Evolutionary conservation across 2,113 vertebrate genomes (phyloP), one percentile per base, ranked within the genome.

Genomic region (Microcebus tavaratra): DNA sequence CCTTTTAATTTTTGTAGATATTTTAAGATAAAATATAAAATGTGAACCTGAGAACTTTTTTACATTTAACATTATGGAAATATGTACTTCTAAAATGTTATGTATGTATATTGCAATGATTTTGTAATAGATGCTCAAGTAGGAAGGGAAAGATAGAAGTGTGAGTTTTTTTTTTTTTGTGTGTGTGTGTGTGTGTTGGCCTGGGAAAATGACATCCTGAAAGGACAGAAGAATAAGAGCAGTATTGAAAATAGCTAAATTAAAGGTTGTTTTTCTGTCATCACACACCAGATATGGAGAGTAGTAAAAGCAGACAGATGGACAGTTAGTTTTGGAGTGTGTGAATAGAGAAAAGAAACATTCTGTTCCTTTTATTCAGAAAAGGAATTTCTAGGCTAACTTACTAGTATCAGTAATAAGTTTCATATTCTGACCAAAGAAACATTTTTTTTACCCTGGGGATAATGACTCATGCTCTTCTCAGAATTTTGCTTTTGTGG

Each of bases 351-450:
- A 80, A 96, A 87, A 84, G 95, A 97, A 98, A 96, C 82, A 88
- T 98, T 98, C 94, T 98, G 94, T 94, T 96, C 68, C 86, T 97
- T 97, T 94, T 92, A 97, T 96, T 95, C 91, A 97, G 95, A 91
- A 95, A 92, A 78, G 95, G 95, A 94, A 76, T 45, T 97, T 97
- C 76, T 95, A 68, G 91, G 79, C 94, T 92, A 89, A 97, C 98
- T 98, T 95, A 89, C 96, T 98, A 93, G 92, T 98, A 93, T 96
- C 39, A 72, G 81, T 95, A 98, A 96, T 96, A 78, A 97, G 96
- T 76, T 96, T 97, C 90, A 96, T 81, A 83, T 93, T 93, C 96
- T 95, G 76, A 96, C 85, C 83, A 94, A 95, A 95, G 92, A 97
- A 98, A 83, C 87, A 83, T 97, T 96, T 91, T 96, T 95, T 97